Evolutionary conservation across 2,113 vertebrate species (phyloP), one percentile per base, ranked within the genome.

Genomic region (Isichthys henryi): DNA sequence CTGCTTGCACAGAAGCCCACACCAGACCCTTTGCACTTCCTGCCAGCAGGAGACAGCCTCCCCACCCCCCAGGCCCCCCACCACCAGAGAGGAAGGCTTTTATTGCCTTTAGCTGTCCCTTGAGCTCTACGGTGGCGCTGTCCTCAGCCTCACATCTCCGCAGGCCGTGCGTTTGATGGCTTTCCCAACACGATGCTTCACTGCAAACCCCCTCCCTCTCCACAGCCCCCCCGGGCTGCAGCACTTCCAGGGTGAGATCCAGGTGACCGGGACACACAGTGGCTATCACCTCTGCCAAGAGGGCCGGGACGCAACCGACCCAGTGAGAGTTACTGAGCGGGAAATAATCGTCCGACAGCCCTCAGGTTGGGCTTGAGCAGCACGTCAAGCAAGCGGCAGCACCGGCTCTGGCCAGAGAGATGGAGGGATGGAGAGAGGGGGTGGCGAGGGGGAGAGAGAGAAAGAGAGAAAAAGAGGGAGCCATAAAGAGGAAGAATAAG

Each of bases 211-310:
- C 10, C 45, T n/a, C n/a, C n/a, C 9, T 43, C 15, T 11, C 13
- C 21, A 45, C n/a, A 74, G 53, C 39, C 62, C 43, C 58, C 62
- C 17, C n/a, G 17, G 91, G 92, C 92, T 93, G 91, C 90, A 88
- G 39, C 94, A 93, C 94, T 93, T 77, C 86, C 74, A 62, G 85
- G 93, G 94, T 94, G 93, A 95, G 94, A 93, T 94, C 94, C 89
- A 93, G 91, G 94, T 94, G 94, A 94, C 94, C 94, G 94, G 93
- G 94, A 92, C 49, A 94, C 95, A 95, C 89, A 93, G 95, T 0
- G n/a, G 62, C 7, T 31, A 11, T 39, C 70, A 5, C 35, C 27
- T 19, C 5, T 45, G 5, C 27, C 74, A 13, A 86, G 46, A 86
- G 46, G 48, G 8, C 21, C 10, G 23, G 46, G 48, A 50, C 15